phyloP scores from a whole-genome alignment of 92 coral and sea anemone species.

The Siderastrea radians region DNA sequence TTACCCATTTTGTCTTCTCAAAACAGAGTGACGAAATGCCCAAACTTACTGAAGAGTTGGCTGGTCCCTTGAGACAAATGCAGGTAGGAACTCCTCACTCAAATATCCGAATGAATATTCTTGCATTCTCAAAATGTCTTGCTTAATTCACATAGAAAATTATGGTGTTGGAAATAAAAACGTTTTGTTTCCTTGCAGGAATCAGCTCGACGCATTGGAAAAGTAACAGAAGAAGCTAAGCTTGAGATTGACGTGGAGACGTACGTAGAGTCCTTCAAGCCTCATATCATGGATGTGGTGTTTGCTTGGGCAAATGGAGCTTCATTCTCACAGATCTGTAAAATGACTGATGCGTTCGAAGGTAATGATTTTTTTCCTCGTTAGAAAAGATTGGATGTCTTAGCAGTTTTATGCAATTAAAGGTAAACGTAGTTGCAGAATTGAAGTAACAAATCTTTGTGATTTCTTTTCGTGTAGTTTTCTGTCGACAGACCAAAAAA shows the following conservation, averaged over 20 bases:
- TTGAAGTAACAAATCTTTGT: too few relatives aligned
- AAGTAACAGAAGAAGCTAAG: conserved; percentile 99
- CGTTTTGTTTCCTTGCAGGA: conserved; percentile 61
- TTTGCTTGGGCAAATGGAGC: conserved; percentile 99
- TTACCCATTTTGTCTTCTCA: background rate
- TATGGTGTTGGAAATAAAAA: background rate
- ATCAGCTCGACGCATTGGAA: conserved; percentile 98
- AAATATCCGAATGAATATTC: background rate
- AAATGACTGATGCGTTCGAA: conserved; percentile 99
- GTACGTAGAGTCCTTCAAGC: conserved; percentile 92
- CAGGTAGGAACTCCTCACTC: conserved; percentile 65
- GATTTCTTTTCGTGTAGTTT: too few relatives aligned
- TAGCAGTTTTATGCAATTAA: too few relatives aligned
- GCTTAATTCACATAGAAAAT: background rate
- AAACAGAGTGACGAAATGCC: conserved; percentile 91
- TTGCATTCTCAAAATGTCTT: too few relatives aligned
- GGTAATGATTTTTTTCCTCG: conserved; percentile 51
- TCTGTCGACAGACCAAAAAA: too few relatives aligned
- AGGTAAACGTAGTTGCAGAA: too few relatives aligned
- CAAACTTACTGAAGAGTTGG: conserved; percentile 94
- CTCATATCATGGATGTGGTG: conserved; percentile 98
- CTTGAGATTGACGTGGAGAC: conserved; percentile 94
- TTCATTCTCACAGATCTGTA: conserved; percentile 95
- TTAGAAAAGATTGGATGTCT: background rate
- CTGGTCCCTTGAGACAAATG: conserved; percentile 98